Evolutionary conservation across 2,888 invertebrate genomes (phyloP), one percentile per base, ranked within the genome.

Genomic region (Conops quadrifasciatus): DNA sequence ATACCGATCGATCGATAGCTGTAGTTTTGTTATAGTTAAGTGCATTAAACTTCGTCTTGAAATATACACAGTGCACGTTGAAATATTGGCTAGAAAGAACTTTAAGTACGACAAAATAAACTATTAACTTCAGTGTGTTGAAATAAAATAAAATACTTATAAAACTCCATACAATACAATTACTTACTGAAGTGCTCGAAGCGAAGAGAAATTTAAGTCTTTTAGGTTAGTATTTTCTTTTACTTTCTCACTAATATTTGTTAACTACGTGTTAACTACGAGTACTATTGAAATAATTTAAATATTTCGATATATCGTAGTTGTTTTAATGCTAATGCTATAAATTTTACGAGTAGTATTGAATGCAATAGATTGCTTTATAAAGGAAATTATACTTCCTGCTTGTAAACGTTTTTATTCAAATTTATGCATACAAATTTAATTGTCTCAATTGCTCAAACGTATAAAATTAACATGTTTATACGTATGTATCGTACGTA

Each of bases 11-110:
- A 65, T 13, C 24, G 65, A 47, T 51, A 65, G 28, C 16, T 51
- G 65, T 30, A 68, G 65, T 26, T 45, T 65, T 45, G 65, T 65
- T 49, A 65, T 65, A 24, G 30, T 30, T 47, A 49, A 45, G 51
- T 15, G 65, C 11, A 65, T n/a, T 28, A 16, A 21, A 47, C 21
- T 26, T 47, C 43, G 21, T 19, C 43, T 62, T 62, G 62, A 43
- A 21, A 62, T 28, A 51, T 65, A 66, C 36, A 36, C 49, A 45
- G n/a, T n/a, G n/a, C n/a, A n/a, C n/a, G n/a, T n/a, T n/a, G n/a
- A 36, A 36, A 7, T 47, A n/a, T 26, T 19, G 15, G 4, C 21
- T 24, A 75, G 74, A 71, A 28, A 71, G 51, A 36, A 26, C 19
- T 19, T 45, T n/a, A 51, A 30, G 2, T 28, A 60, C 51, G 43